Percentiles rank a stretch among this genome's conserved stretches.
phyloP scores from a whole-genome alignment of 2,797 vertebrate species.

The Coranthus polyacanthus region DNA sequence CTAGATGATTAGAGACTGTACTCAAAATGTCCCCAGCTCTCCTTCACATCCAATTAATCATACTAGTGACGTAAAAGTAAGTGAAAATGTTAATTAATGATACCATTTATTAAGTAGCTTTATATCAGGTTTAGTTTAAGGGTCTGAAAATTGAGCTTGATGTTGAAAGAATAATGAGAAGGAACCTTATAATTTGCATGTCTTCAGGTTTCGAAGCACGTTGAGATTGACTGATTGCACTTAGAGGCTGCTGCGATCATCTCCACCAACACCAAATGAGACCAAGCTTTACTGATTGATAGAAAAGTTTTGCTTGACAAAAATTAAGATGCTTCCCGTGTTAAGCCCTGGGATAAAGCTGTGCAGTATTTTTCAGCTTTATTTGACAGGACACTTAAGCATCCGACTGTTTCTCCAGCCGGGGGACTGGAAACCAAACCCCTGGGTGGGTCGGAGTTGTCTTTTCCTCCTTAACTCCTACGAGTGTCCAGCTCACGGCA shows the following conservation, averaged over 20 bases:
- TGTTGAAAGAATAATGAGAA: constrained; percentile 42
- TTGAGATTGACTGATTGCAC: constrained; percentile 47
- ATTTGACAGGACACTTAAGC: constrained; percentile 46
- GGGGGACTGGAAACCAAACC: constrained; percentile 24
- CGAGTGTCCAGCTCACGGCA: constrained; percentile 42
- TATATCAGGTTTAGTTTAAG: constrained; percentile 35
- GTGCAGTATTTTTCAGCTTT: constrained; percentile 38
- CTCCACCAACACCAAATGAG: constrained; percentile 28
- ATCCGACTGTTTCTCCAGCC: constrained; percentile 11
- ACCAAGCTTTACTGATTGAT: constrained; percentile 25
- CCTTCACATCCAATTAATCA: constrained; percentile 49
- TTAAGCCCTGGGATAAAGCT: constrained; percentile 18
- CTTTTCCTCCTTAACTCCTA: constrained; percentile 47
- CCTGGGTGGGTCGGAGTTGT: constrained; percentile 28
- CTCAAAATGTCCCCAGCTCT: constrained; percentile 38
- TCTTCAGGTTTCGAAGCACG: constrained; percentile 42
- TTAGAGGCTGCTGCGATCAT: constrained; percentile 11
- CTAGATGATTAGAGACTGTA: constrained; percentile 8
- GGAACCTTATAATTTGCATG: constrained; percentile 57
- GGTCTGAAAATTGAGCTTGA: constrained; percentile 52
- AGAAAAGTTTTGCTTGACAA: constrained; percentile 34
- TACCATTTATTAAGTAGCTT: constrained; percentile 27
- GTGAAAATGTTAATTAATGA: constrained; percentile 43
- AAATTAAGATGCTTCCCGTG: neutral
- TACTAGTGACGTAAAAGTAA: constrained; percentile 23